Conservation (phyloP, 2,888 invertebrate species). For the Chloroclysta siterata region DNA sequence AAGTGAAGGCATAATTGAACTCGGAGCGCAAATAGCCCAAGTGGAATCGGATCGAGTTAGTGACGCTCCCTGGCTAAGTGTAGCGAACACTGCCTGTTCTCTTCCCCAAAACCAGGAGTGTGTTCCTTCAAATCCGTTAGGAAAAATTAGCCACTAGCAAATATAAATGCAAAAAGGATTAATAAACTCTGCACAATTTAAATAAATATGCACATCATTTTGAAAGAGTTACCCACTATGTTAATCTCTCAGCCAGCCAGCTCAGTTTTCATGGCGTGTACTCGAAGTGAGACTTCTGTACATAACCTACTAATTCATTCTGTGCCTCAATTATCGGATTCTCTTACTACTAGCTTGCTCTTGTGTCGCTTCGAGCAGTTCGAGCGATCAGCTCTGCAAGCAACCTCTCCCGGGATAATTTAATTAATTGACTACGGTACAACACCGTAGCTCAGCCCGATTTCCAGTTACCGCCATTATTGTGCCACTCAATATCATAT, state of each 20-base stretch:
- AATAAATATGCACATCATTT: not conserved
- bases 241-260: too few species aligned
- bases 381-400: conserved; percentile 51
- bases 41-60: conserved; percentile 81
- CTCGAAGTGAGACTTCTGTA: conserved; percentile 5
- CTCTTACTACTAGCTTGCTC: conserved; percentile 21
- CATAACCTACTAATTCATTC: conserved; percentile 5
- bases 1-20: conserved; percentile 81
- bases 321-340: conserved; percentile 16
- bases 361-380: conserved; percentile 47
- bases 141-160: not conserved
- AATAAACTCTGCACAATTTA: too few species aligned
- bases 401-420: conserved; percentile 72
- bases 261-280: not conserved
- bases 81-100: conserved; percentile 57
- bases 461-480: conserved; percentile 77
- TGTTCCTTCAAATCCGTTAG: conserved; percentile 1
- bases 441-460: conserved; percentile 70
- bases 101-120: conserved; percentile 22
- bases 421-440: conserved; percentile 77
- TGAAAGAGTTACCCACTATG: not conserved
- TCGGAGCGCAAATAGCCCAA: conserved; percentile 80
- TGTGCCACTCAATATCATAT: conserved; percentile 71
- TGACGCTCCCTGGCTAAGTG: conserved; percentile 69
- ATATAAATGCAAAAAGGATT: not conserved